Evolutionary conservation across 1,140 invertebrate genomes (phyloP).

Genomic region (Gonioctena quinquepunctata): DNA sequence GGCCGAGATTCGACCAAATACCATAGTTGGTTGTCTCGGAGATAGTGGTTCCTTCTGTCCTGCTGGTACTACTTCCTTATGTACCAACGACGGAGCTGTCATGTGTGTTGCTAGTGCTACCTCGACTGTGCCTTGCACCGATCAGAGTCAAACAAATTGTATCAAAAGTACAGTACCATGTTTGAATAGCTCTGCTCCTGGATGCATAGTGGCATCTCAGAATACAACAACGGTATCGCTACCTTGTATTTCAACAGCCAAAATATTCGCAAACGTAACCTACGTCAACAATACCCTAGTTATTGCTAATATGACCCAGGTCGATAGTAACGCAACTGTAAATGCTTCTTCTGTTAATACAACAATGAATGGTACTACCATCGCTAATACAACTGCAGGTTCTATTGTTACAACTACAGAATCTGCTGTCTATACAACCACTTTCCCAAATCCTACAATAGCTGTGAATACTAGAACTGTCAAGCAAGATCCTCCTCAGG

Average conservation of each 20-base stretch:
- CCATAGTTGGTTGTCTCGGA: constrained; percentile 32
- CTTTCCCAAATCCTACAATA: neutral
- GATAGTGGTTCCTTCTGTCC: constrained; percentile 37
- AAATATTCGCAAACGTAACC: constrained; percentile 32
- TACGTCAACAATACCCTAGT: constrained; percentile 38
- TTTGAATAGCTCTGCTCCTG: constrained; percentile 29
- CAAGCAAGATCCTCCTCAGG: neutral
- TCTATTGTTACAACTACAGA: neutral
- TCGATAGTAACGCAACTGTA: constrained; percentile 13
- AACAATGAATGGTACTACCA: neutral
- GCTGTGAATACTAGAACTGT: neutral
- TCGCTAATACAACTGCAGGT: neutral
- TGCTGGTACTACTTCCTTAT: constrained; percentile 35
- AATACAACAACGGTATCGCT: constrained; percentile 26
- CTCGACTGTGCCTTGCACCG: constrained; percentile 34
- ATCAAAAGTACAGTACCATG: constrained; percentile 31
- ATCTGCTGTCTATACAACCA: neutral
- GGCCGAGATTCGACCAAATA: constrained; percentile 30
- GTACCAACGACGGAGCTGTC: constrained; percentile 37
- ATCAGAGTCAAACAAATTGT: constrained; percentile 29
- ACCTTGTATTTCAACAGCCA: constrained; percentile 36
- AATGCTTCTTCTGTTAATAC: neutral
- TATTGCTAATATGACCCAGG: constrained; percentile 21
- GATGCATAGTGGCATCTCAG: constrained; percentile 9
- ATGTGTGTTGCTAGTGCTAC: constrained; percentile 38